phyloP scores from a whole-genome alignment of 1,140 invertebrate species.

The Achroia grisella region DNA sequence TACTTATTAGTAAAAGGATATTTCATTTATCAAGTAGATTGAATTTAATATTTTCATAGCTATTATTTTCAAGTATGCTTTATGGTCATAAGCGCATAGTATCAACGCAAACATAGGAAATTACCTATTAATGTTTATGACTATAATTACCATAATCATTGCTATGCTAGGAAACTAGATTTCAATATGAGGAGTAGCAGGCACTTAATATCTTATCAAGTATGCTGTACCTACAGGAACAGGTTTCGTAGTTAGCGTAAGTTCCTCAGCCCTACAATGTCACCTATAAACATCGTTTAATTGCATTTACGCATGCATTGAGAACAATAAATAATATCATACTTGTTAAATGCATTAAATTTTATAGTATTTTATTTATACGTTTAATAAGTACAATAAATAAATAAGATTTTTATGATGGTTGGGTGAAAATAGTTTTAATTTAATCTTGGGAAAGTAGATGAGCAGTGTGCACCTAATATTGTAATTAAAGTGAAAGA shows the following conservation, averaged over 20 bases:
- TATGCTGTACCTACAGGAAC: background rate
- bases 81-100: no score
- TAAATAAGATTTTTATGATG: constrained; percentile 1
- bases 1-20: no score
- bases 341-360: no score
- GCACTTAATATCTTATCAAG: background rate
- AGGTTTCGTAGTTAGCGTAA: background rate
- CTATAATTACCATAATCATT: no score
- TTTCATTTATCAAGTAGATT: no score
- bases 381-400: no score
- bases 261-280: constrained; percentile 13
- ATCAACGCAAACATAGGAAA: no score
- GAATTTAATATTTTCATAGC: no score
- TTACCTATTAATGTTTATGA: no score
- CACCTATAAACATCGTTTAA: constrained; percentile 19
- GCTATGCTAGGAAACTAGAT: constrained; percentile 17
- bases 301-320: constrained; percentile 21
- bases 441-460: constrained; percentile 5
- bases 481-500: constrained; percentile 4
- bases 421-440: constrained; percentile 6
- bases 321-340: constrained; percentile 13
- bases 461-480: background rate
- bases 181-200: constrained; percentile 11
- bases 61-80: no score
- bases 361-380: no score